Conservation (phyloP, 2,113 vertebrate species). For the Triplophysa siluroides region DNA sequence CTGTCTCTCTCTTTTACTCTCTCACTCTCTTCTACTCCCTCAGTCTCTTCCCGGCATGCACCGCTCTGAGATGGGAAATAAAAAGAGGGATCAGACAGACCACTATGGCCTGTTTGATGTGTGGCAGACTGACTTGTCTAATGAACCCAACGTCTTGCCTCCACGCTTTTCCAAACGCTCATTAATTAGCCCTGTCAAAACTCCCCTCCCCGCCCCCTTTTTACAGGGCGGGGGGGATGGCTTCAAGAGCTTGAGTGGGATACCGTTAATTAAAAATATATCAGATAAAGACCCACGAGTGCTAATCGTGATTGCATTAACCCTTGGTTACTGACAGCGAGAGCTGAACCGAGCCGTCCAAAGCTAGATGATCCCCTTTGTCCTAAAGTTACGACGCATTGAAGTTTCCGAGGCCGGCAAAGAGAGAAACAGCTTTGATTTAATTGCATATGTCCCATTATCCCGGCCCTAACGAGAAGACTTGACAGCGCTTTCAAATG, state of each 20-base stretch:
- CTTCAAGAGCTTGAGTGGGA: constrained; percentile 80
- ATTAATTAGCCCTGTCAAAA: constrained; percentile 85
- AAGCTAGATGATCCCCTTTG: constrained; percentile 69
- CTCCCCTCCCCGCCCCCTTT: constrained; percentile 69
- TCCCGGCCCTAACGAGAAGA: constrained; percentile 57
- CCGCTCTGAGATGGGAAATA: constrained; percentile 57
- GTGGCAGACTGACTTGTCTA: constrained; percentile 72
- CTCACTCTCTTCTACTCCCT: constrained; percentile 32
- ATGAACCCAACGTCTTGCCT: constrained; percentile 73
- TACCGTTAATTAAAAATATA: constrained; percentile 84
- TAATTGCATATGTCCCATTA: constrained; percentile 72
- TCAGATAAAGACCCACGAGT: constrained; percentile 79
- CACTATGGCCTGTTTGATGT: constrained; percentile 71
- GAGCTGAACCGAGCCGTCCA: constrained; percentile 60
- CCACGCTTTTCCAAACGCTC: constrained; percentile 64
- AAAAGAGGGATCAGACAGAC: constrained; percentile 59
- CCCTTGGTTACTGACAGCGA: constrained; percentile 67
- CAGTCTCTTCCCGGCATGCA: constrained; percentile 45
- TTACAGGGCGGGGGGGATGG: constrained; percentile 53
- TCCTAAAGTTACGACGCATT: constrained; percentile 70
- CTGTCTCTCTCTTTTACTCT: constrained; percentile 46
- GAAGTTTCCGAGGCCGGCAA: constrained; percentile 66
- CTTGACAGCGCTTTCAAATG: constrained; percentile 74
- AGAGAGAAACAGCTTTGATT: constrained; percentile 63
- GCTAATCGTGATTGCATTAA: constrained; percentile 64